Base-by-base conservation (phyloP, 2,797 vertebrate species). In the Amblyraja radiata region DNA sequence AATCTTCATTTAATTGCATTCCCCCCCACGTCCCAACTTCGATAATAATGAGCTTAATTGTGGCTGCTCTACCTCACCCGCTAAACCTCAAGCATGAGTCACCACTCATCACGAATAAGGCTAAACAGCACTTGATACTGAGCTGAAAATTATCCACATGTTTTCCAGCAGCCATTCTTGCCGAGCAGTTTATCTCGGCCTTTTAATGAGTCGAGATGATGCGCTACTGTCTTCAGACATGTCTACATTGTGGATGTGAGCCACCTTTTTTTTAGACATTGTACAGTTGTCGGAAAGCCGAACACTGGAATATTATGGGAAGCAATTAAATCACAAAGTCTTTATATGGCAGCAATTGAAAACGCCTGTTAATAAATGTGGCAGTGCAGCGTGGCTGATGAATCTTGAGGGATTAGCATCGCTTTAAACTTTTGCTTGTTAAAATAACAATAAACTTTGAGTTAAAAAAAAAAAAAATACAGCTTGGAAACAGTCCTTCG, bases 251-350 rank as follows among this genome's bases (percentile, higher is more conserved):
- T 28, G 4, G 61, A 88, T n/a, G 16, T 32, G 28, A 65, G n/a
- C 18, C 11, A 18, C 9, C 36, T 88, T 65, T 86, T 46, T 86
- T 63, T 32, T 6, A 86, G 28, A n/a, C 11, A 16, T 1, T 65
- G 61, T 65, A 32, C 63, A n/a, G 65, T 88, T 88, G 61, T 61
- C 32, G 63, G 6, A 28, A 65, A 65, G 61, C 32, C 8, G 25
- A 88, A n/a, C 16, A 16, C 32, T 88, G 61, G 61, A 6, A 32
- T 46, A 88, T 36, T 65, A 65, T 65, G n/a, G 65, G 61, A 21
- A 65, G 84, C 84, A 88, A 88, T 88, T 88, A 88, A 32, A 65
- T 68, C 84, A 65, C n/a, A 88, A 65, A 86, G 80, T 61, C 58
- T 32, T 86, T 61, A 5, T 32, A 28, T 11, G n/a, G 13, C 13